These are phyloP conservation scores for Mastacembelus armatus DNA, from an alignment of 2,797 vertebrate genomes.

Conservation along the genomic window DNA sequence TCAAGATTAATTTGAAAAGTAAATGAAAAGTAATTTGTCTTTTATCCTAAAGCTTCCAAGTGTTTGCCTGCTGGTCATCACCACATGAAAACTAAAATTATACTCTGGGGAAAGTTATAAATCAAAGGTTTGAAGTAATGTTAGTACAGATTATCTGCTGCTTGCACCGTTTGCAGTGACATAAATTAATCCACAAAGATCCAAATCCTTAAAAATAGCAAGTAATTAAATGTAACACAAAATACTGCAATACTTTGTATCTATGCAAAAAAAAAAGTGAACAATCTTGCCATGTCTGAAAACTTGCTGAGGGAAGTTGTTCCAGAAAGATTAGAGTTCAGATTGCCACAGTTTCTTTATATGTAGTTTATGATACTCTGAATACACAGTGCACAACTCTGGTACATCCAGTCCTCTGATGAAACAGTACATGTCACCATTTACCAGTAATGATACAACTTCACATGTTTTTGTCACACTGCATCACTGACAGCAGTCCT, in stretches of 20 bases:
- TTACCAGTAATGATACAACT: not conserved
- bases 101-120: no score
- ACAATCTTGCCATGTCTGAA: not conserved
- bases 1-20: not conserved
- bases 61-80: not conserved
- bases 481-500: not conserved
- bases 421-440: not conserved
- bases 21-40: not conserved
- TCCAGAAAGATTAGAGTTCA: not conserved
- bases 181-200: no score
- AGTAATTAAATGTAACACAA: not conserved
- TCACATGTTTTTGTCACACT: constrained; percentile 10
- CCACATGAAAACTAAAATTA: no score
- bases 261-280: not conserved
- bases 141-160: not conserved
- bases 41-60: not conserved
- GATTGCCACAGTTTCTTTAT: not conserved
- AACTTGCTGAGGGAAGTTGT: no score
- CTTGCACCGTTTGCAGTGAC: no score
- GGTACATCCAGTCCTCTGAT: not conserved
- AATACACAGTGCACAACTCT: not conserved
- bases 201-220: not conserved
- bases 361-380: not conserved
- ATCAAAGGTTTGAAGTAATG: not conserved
- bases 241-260: not conserved